A percentile compares a stretch with the other conserved stretches of the same genome.
These are phyloP conservation scores for Myathropa florea DNA, from an alignment of 2,888 invertebrate genomes.

Conservation along the genomic window DNA sequence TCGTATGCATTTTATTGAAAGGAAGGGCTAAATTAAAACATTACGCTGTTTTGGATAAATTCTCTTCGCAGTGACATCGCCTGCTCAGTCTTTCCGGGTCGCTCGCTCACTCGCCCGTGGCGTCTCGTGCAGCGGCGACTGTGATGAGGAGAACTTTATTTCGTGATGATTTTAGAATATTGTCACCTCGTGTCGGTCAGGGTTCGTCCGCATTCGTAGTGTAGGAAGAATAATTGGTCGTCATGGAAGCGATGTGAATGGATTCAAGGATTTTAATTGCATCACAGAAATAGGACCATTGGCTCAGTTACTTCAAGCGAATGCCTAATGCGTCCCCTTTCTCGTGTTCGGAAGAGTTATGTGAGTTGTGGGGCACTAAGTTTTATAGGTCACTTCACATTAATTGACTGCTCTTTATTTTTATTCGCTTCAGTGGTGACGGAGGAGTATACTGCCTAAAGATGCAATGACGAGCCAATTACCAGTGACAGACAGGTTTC, in stretches of 20 bases:
- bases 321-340: slow-evolving; percentile 15
- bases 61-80: slow-evolving; percentile 3
- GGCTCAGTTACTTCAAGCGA: slow-evolving; percentile 8
- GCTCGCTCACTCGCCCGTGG: not conserved
- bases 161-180: slow-evolving; percentile 35
- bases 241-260: slow-evolving; percentile 39
- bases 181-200: not conserved
- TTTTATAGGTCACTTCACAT: slow-evolving; percentile 63
- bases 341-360: not conserved
- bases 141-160: not conserved
- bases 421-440: not conserved
- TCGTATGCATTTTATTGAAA: slow-evolving; percentile 50
- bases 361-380: slow-evolving; percentile 31
- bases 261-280: slow-evolving; percentile 58
- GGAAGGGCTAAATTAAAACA: slow-evolving; percentile 60
- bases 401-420: slow-evolving; percentile 52
- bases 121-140: not conserved
- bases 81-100: not conserved
- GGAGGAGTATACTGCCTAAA: not conserved
- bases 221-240: slow-evolving; percentile 17
- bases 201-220: not conserved
- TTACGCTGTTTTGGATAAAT: slow-evolving; percentile 52
- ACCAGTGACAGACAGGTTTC: too few species aligned
- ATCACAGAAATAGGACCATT: slow-evolving; percentile 45
- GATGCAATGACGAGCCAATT: not conserved